Evolutionary conservation across 1,140 invertebrate genomes (phyloP), one percentile per base, ranked within the genome.

Genomic region (Procambarus clarkii): DNA sequence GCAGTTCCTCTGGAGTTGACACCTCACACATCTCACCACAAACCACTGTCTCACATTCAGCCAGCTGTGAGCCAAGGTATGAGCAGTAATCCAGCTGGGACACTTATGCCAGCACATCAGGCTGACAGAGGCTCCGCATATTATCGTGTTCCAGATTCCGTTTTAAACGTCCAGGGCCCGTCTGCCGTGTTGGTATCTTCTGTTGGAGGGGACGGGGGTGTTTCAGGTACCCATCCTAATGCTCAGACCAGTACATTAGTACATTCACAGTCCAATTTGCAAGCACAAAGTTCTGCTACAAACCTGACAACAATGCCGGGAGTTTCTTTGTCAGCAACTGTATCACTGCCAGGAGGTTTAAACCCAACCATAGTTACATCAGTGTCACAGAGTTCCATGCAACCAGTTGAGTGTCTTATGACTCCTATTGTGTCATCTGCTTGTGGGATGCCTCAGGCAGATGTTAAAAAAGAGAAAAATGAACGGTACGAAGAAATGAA

Each of bases 1-100:
- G 60, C 82, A 54, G 18, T 91, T n/a, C 89, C 89, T 45, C 76
- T 86, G 24, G 89, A 91, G 24, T 71, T 91, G 58, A 91, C 89
- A 54, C 89, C 89, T 46, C 81, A 91, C 86, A 78, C 89, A 54
- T 91, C 89, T n/a, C 89, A 91, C 79, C 83, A 91, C 82, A 91
- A 91, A 69, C 82, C 89, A 21, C 64, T 91, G 82, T 82, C 89
- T 86, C 89, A 91, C 48, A 85, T 91, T 71, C 89, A 91, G 5
- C 48, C 89, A 54, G 82, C 85, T 48, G 89, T 91, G 45, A 91
- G 82, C 79, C 89, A 85, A 77, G 82, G 82, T 84, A 45, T 84
- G 34, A 78, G 54, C 83, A 46, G 46, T 64, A 85, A 34, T 79
- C 89, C 84, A n/a, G 45, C 79, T 69, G 89, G 89, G 71, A 54